phyloP scores from a whole-genome alignment of 2,888 invertebrate genomes.

The Microctonus brassicae region DNA sequence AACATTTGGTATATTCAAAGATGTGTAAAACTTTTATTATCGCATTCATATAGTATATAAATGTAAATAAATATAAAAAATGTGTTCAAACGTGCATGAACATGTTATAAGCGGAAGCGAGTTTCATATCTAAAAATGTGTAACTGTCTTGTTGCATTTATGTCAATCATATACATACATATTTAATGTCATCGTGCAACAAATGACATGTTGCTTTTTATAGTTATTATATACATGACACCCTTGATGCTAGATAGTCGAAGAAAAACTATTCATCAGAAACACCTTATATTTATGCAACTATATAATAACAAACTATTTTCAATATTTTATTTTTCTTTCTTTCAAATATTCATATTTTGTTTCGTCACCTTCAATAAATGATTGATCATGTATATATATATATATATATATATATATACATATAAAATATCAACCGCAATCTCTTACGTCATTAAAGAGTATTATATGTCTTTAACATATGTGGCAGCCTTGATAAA shows the following conservation, averaged over 20 bases:
- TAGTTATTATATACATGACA: background rate
- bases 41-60: background rate
- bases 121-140: background rate
- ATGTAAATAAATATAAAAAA: background rate
- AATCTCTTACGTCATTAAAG: background rate
- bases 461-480: background rate
- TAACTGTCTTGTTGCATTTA: background rate
- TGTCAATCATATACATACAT: background rate
- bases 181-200: background rate
- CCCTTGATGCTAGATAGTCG: background rate
- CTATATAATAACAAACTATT: background rate
- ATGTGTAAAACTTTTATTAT: background rate
- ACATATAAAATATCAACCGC: background rate
- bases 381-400: no score
- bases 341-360: background rate
- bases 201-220: background rate
- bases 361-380: background rate
- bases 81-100: background rate
- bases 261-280: background rate
- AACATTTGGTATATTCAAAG: background rate
- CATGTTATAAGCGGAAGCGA: background rate
- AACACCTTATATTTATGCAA: background rate
- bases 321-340: background rate
- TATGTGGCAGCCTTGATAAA: background rate
- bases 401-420: no score